Evolutionary conservation across 2,113 vertebrate species (phyloP).

Genomic region (Etheostoma cragini): DNA sequence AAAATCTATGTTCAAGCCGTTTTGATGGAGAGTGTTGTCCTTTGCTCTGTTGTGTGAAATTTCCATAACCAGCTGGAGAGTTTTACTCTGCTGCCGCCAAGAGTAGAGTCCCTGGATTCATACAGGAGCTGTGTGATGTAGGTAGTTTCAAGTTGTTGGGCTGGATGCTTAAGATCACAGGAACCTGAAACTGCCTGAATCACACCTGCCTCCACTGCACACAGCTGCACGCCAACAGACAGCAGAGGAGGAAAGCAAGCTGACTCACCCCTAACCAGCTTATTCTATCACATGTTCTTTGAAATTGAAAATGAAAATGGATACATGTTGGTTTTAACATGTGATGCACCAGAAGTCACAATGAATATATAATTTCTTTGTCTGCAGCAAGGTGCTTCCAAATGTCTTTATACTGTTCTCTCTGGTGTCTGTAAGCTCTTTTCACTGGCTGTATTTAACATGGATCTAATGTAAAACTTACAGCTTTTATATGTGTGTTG

Average conservation of each 20-base stretch:
- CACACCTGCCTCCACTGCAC: constrained; percentile 80
- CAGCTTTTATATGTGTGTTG: neutral
- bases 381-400: constrained; percentile 23
- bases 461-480: neutral
- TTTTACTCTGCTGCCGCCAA: neutral
- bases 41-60: neutral
- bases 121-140: constrained; percentile 84
- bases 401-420: neutral
- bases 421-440: neutral
- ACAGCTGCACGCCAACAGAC: neutral
- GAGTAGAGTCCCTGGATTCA: neutral
- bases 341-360: constrained; percentile 4
- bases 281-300: constrained; percentile 31
- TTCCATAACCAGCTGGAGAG: neutral
- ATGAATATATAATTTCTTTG: constrained; percentile 20
- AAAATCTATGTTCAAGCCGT: neutral
- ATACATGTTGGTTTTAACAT: constrained; percentile 17
- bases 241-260: constrained; percentile 12
- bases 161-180: constrained; percentile 85
- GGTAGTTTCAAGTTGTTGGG: constrained; percentile 94
- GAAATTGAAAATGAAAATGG: constrained; percentile 18
- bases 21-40: neutral
- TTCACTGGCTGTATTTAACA: neutral
- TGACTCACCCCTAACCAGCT: neutral
- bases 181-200: constrained; percentile 90